Evolutionary conservation across 2,888 invertebrate species (phyloP), one percentile per base, ranked within the genome.

Genomic region (Ormyrus rosae): DNA sequence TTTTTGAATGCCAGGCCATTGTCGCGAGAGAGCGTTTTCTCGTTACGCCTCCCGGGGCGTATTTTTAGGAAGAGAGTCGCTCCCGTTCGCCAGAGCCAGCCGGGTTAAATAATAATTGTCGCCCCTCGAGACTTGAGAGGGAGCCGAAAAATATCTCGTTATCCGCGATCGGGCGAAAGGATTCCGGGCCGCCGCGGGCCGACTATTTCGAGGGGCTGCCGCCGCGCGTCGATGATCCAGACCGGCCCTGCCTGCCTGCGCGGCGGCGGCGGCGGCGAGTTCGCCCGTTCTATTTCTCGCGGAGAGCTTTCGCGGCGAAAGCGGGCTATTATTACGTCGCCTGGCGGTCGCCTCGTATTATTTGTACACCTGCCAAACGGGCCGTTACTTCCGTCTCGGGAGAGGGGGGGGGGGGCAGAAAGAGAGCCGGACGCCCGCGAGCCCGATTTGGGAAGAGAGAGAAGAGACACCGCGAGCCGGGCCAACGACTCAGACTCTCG

Each of bases 291-390:
- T 85, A 85, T 85, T 85, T 85, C 83, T 64, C 6, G 53, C 68
- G 19, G 19, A 81, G 67, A 63, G 56, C 10, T 58, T 46, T 50
- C 10, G 61, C 19, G 13, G 51, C 65, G 71, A 46, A 65, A 48
- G 58, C 48, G 64, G 72, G 73, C 78, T 81, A 81, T 81, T 81
- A 81, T 78, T 78, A 74, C 78, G 67, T 55, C 72, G 65, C 53
- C 45, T 70, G 53, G 69, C 45, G 51, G 9, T 53, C 53, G 34
- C 51, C 19, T 68, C 58, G 77, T 77, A 83, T 83, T 84, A 84
- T 84, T 84, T 84, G 84, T 82, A 73, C 84, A 84, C 84, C 85
- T 85, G 85, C 85, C 84, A 83, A 84, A 83, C 83, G 83, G 82
- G 80, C 83, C 85, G 84, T 83, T 84, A 84, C 85, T 85, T 81